Evolutionary conservation across 2,888 invertebrate species (phyloP).

Genomic region (Melanostoma scalare): DNA sequence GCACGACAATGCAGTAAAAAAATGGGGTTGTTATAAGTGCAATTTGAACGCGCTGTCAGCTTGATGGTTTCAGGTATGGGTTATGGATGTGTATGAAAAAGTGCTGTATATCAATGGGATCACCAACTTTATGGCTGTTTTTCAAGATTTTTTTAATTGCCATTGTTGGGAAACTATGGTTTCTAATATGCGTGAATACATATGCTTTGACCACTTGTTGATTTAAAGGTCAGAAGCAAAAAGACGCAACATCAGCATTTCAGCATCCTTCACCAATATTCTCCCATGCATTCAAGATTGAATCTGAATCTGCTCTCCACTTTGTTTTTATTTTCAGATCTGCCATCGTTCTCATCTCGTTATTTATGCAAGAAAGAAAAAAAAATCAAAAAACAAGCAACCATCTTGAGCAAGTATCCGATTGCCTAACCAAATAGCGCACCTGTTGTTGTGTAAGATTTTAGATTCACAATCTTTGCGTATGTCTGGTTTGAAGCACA

Average conservation of each 20-base stretch:
- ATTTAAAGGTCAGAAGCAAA: slow-evolving; percentile 15
- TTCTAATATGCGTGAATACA: too few species aligned
- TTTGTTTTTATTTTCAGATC: not conserved
- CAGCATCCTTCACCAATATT: slow-evolving; percentile 30
- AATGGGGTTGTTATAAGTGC: slow-evolving; percentile 44
- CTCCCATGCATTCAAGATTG: slow-evolving; percentile 10
- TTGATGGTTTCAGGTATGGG: not conserved
- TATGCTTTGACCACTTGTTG: not conserved
- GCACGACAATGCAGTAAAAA: slow-evolving; percentile 6
- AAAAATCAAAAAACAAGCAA: not conserved
- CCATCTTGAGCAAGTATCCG: not conserved
- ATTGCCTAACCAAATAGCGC: slow-evolving; percentile 28
- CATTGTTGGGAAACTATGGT: too few species aligned
- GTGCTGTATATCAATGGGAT: not conserved
- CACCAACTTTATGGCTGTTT: too few species aligned
- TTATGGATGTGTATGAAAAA: not conserved
- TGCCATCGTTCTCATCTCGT: slow-evolving; percentile 11
- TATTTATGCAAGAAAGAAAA: not conserved
- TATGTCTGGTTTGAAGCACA: slow-evolving; percentile 31
- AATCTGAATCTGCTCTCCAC: slow-evolving; percentile 20
- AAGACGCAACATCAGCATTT: not conserved
- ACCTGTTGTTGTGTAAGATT: slow-evolving; percentile 31
- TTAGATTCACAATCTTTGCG: slow-evolving; percentile 25
- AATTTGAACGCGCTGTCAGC: slow-evolving; percentile 13
- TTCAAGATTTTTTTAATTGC: too few species aligned